These are phyloP conservation scores for Aphodius granarius DNA, from an alignment of 2,888 invertebrate species.

Conservation along the genomic window DNA sequence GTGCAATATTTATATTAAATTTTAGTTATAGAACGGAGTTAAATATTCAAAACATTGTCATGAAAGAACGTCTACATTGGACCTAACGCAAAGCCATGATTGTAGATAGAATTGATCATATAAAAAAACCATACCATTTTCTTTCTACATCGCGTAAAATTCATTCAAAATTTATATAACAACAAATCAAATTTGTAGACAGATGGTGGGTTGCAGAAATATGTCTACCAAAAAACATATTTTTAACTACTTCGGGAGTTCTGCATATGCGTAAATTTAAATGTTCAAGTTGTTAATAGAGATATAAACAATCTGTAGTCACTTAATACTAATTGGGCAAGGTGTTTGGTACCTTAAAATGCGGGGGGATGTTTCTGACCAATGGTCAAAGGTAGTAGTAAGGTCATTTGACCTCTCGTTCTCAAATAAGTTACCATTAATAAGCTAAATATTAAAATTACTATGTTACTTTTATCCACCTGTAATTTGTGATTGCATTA, in stretches of 20 bases:
- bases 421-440: conserved; percentile 39
- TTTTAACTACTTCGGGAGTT: neutral
- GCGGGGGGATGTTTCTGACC: conserved; percentile 29
- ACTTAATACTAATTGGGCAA: conserved; percentile 20
- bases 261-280: neutral
- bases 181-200: too few species aligned
- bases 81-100: neutral
- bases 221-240: neutral
- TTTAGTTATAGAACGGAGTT: neutral
- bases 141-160: neutral
- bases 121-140: neutral
- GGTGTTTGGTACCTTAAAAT: conserved; percentile 41
- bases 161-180: neutral
- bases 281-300: neutral
- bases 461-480: conserved; percentile 11
- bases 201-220: too few species aligned
- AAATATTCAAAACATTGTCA: neutral
- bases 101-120: neutral
- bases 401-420: conserved; percentile 26
- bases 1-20: neutral
- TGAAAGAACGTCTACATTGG: neutral
- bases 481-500: conserved; percentile 31
- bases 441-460: conserved; percentile 31
- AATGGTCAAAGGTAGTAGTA: conserved; percentile 20
- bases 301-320: neutral